These are phyloP conservation scores for Stichodactyla mertensii DNA, from an alignment of 64 coral and sea anemone species.

Conservation along the genomic window DNA sequence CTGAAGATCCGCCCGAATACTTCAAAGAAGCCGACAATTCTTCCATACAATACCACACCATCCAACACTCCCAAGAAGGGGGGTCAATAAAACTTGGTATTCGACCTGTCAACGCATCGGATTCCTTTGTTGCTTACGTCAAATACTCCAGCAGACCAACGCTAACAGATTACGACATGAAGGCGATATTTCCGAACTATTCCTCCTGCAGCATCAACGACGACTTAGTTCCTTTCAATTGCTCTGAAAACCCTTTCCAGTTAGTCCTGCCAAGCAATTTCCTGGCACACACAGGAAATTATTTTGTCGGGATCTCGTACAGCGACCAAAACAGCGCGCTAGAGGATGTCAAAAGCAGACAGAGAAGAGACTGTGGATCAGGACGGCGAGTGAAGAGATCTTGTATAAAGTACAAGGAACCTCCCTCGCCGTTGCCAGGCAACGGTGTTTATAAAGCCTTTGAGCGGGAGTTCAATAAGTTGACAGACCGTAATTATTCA, in stretches of 20 bases:
- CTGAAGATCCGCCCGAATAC: background rate
- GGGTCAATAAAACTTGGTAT: constrained; percentile 17
- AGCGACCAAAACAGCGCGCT: background rate
- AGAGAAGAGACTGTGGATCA: constrained; percentile 37
- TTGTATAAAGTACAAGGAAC: constrained; percentile 60
- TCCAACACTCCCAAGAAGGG: background rate
- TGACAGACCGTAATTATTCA: constrained; percentile 30
- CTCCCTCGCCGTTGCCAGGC: constrained; percentile 25
- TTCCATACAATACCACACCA: constrained; percentile 36
- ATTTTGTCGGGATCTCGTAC: constrained; percentile 32
- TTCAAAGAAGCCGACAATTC: constrained; percentile 23
- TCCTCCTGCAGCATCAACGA: background rate
- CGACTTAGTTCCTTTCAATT: background rate
- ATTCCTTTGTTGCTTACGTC: constrained; percentile 22
- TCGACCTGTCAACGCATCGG: constrained; percentile 10
- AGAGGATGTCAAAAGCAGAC: background rate
- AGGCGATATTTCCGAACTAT: constrained; percentile 27
- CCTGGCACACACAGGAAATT: constrained; percentile 10
- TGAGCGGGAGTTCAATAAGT: constrained; percentile 5
- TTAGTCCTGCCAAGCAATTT: constrained; percentile 16
- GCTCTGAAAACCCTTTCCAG: constrained; percentile 20
- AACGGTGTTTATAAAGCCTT: constrained; percentile 19
- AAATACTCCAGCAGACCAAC: constrained; percentile 13
- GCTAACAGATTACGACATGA: constrained; percentile 7
- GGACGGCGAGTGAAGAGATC: constrained; percentile 34